Conservation (phyloP, 2,797 vertebrate species). For the Sebastes hubbsi region DNA sequence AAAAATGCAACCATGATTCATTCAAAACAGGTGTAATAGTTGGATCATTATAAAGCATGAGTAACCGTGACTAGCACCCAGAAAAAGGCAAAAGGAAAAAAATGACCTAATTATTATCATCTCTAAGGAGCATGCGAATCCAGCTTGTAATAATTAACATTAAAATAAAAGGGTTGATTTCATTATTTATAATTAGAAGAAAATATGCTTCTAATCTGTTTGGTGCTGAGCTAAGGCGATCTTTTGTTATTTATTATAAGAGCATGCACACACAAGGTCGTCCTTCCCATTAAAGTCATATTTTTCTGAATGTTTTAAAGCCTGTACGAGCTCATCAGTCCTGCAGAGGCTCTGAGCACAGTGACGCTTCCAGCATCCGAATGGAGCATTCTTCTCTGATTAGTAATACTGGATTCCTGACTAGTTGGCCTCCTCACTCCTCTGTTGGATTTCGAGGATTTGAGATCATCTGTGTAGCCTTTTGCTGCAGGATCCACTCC, state of each 20-base stretch:
- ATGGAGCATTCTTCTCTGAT: constrained; percentile 74
- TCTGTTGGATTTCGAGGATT: constrained; percentile 71
- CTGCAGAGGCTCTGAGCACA: neutral
- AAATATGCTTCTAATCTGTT: neutral
- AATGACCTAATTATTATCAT: neutral
- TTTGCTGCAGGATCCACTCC: constrained; percentile 34
- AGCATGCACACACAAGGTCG: neutral
- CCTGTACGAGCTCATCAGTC: neutral
- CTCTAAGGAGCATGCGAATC: neutral
- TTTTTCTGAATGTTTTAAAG: neutral
- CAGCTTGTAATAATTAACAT: constrained; percentile 1
- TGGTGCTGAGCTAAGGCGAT: neutral
- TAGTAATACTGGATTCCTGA: constrained; percentile 74
- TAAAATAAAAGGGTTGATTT: neutral
- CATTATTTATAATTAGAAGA: neutral
- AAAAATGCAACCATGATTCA: neutral
- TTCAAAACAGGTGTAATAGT: neutral
- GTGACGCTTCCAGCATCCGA: constrained; percentile 38
- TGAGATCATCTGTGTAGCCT: constrained; percentile 78
- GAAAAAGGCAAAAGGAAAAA: neutral
- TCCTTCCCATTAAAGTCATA: neutral
- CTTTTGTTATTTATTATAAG: neutral
- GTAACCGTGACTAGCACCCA: neutral
- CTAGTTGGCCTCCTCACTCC: constrained; percentile 55
- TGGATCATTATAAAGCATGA: neutral